Evolutionary conservation across 2,113 vertebrate species (phyloP), one percentile per base, ranked within the genome.

Genomic region (Bubo blakistoni): DNA sequence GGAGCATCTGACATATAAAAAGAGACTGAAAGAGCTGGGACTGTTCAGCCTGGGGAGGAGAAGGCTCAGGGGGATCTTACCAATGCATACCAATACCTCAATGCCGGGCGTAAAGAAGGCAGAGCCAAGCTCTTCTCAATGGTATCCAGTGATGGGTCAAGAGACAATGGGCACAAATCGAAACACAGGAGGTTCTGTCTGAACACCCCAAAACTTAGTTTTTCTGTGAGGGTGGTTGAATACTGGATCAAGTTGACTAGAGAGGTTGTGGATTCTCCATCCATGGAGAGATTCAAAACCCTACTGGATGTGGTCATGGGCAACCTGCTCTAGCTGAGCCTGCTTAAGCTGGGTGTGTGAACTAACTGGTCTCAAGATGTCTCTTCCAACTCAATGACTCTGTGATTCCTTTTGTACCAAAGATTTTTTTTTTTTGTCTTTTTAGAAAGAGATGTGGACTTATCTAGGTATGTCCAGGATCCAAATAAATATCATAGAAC

Each of bases 291-390:
- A 58, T 38, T 65, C 27, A 71, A 72, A 78, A 71, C 15, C 12
- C 32, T 44, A 16, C 8, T 32, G 36, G 17, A 54, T 3, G 13
- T 0, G 2, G 13, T 32, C 13, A 27, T 54, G 29, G 30, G 42
- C 24, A 52, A 44, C 20, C 7, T 30, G 4, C 5, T 34, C 2
- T 62, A 62, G 18, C 30, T 44, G 20, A 66, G 19, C 11, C 61
- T 71, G 17, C 22, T 62, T 47, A 47, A 86, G 7, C 6, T 57
- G 0, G 0, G 7, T 6, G 10, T 42, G 3, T 32, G 40, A n/a
- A 82, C 9, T 18, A 57, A 9, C 11, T 88, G 58, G 5, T 51
- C 32, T 59, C n/a, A 51, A 59, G n/a, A 44, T 34, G 7, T 59
- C 32, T 11, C 14, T 66, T 83, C 26, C 30, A 88, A 47, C 13